phyloP scores from a whole-genome alignment of 2,888 invertebrate genomes.

The Drosophila gaucha region DNA sequence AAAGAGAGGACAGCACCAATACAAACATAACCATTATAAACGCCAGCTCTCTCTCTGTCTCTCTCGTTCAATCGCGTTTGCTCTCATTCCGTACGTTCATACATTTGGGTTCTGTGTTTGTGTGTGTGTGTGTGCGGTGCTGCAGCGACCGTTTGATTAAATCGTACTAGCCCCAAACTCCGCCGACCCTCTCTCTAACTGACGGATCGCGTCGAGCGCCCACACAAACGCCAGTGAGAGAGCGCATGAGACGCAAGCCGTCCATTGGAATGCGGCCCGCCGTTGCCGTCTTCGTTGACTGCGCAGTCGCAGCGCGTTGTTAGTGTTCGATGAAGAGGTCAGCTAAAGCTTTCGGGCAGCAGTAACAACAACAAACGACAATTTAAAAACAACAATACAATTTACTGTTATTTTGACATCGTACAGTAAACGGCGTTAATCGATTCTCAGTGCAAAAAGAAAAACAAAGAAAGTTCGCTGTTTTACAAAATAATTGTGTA shows the following conservation, averaged over 20 bases:
- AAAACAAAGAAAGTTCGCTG: slow-evolving; percentile 42
- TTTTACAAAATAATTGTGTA: slow-evolving; percentile 23
- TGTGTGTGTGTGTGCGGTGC: slow-evolving; percentile 31
- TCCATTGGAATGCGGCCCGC: slow-evolving; percentile 68
- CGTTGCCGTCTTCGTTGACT: slow-evolving; percentile 62
- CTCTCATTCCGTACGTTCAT: slow-evolving; percentile 23
- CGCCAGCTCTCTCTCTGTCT: slow-evolving; percentile 26
- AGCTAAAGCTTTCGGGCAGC: slow-evolving; percentile 49
- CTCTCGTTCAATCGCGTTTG: slow-evolving; percentile 23
- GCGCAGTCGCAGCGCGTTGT: slow-evolving; percentile 73
- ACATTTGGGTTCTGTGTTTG: slow-evolving; percentile 11
- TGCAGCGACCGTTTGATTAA: slow-evolving; percentile 68
- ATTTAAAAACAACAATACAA: slow-evolving; percentile 50
- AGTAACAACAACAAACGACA: slow-evolving; percentile 35
- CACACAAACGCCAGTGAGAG: slow-evolving; percentile 55
- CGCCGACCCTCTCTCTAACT: slow-evolving; percentile 8
- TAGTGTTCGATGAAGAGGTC: slow-evolving; percentile 72
- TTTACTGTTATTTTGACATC: slow-evolving; percentile 55
- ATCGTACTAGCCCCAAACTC: slow-evolving; percentile 55
- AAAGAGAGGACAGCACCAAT: slow-evolving; percentile 59
- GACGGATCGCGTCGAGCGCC: slow-evolving; percentile 36
- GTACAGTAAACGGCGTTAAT: slow-evolving; percentile 27
- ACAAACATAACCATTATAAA: slow-evolving; percentile 43
- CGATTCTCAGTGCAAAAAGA: slow-evolving; percentile 46
- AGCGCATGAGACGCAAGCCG: slow-evolving; percentile 41